These are phyloP conservation scores for Ptychadena robeensis DNA, from an alignment of 2,797 vertebrate genomes.

Conservation along the genomic window DNA sequence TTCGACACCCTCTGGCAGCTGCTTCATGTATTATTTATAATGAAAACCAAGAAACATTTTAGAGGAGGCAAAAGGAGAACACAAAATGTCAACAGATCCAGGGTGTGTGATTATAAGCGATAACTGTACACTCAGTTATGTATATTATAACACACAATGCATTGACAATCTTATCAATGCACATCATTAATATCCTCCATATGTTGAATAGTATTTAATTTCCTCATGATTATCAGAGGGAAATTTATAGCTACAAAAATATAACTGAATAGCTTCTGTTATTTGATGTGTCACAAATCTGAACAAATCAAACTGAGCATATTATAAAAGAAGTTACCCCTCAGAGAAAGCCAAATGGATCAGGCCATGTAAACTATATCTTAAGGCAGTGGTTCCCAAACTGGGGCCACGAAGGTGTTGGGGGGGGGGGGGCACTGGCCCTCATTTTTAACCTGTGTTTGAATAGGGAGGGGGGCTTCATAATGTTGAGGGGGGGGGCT, in stretches of 20 bases:
- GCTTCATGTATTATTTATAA: constrained; percentile 46
- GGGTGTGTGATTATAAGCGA: constrained; percentile 7
- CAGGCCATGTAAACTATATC: too few relatives aligned
- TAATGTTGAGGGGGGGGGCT: too few relatives aligned
- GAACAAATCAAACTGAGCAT: too few relatives aligned
- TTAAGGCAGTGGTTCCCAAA: too few relatives aligned
- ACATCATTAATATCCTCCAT: background rate
- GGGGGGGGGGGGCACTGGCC: too few relatives aligned
- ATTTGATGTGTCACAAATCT: too few relatives aligned
- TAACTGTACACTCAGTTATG: background rate
- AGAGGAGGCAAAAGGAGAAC: constrained; percentile 32
- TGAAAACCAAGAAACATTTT: constrained; percentile 41
- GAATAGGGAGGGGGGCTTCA: too few relatives aligned
- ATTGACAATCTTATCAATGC: constrained; percentile 27
- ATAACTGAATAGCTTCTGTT: background rate
- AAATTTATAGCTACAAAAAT: background rate
- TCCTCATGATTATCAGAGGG: background rate
- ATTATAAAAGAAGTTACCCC: too few relatives aligned
- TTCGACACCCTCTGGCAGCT: constrained; percentile 33
- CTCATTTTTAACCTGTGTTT: too few relatives aligned
- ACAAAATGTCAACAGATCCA: constrained; percentile 31
- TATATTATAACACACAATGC: constrained; percentile 1
- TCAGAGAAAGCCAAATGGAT: too few relatives aligned
- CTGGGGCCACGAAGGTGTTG: too few relatives aligned
- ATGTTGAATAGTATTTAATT: background rate